A percentile compares a stretch with the other conserved stretches of the same genome.
Evolutionary conservation across 2,888 invertebrate genomes (phyloP).

Genomic region (Thumatha senex): DNA sequence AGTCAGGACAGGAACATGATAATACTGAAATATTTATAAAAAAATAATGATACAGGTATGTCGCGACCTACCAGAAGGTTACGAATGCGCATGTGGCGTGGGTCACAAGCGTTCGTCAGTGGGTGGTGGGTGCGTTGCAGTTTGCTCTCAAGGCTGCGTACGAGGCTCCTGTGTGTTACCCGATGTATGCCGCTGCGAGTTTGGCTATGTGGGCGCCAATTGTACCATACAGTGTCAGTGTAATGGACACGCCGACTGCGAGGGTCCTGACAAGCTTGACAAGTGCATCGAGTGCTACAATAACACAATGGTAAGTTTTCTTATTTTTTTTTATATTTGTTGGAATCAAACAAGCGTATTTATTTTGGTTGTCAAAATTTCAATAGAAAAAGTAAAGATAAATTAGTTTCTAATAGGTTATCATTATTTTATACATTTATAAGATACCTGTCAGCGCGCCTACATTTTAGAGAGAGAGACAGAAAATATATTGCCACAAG

Average conservation of each 20-base stretch:
- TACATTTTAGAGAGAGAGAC: too few species aligned
- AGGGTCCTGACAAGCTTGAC: constrained; percentile 92
- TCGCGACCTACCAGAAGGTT: constrained; percentile 91
- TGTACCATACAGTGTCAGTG: constrained; percentile 97
- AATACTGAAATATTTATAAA: too few species aligned
- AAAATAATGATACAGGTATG: constrained; percentile 82
- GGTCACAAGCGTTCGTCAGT: constrained; percentile 75
- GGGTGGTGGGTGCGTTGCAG: constrained; percentile 87
- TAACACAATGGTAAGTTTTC: constrained; percentile 90
- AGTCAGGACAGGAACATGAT: too few species aligned
- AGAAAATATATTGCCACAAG: too few species aligned
- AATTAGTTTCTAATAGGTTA: too few species aligned
- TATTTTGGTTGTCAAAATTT: too few species aligned
- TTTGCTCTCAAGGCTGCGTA: constrained; percentile 93
- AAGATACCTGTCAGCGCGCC: too few species aligned
- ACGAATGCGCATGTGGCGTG: constrained; percentile 92
- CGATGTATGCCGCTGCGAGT: constrained; percentile 93
- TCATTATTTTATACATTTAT: too few species aligned
- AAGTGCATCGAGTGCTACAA: constrained; percentile 93
- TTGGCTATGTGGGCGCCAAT: constrained; percentile 97
- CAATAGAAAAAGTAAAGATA: too few species aligned
- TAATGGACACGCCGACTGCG: constrained; percentile 96
- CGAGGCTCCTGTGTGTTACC: constrained; percentile 93
- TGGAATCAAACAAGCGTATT: too few species aligned
- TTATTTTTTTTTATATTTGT: not conserved